phyloP scores from a whole-genome alignment of 2,888 invertebrate genomes.

The Galerucella calmariensis region DNA sequence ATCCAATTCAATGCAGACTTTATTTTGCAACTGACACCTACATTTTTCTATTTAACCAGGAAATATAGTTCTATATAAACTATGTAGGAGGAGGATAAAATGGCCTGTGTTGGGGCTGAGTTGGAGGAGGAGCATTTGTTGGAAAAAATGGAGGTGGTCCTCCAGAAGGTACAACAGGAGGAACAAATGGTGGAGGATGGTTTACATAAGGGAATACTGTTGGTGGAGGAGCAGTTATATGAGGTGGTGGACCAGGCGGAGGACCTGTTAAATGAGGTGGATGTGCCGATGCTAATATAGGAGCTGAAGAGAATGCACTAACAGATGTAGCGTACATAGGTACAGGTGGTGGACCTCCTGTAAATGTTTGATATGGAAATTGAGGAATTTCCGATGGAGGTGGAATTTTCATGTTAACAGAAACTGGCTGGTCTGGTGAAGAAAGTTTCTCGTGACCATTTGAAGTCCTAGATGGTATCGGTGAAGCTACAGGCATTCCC shows the following conservation, averaged over 20 bases:
- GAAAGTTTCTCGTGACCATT: slow-evolving; percentile 69
- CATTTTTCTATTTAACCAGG: not conserved
- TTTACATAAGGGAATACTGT: slow-evolving; percentile 57
- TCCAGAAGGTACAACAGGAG: slow-evolving; percentile 65
- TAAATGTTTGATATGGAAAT: slow-evolving; percentile 60
- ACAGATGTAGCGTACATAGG: slow-evolving; percentile 58
- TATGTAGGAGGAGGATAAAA: slow-evolving; percentile 46
- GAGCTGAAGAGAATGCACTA: slow-evolving; percentile 60
- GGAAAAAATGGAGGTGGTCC: slow-evolving; percentile 60
- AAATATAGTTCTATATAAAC: slow-evolving; percentile 11
- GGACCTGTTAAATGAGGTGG: slow-evolving; percentile 60
- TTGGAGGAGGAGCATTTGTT: slow-evolving; percentile 58
- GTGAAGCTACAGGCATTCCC: slow-evolving; percentile 47
- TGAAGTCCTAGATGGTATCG: slow-evolving; percentile 56
- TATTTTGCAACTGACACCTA: not conserved
- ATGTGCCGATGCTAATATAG: slow-evolving; percentile 43
- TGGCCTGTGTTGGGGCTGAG: slow-evolving; percentile 42
- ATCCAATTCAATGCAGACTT: not conserved
- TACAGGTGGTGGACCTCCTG: slow-evolving; percentile 55
- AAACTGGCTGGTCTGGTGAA: slow-evolving; percentile 49
- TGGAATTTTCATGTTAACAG: slow-evolving; percentile 51
- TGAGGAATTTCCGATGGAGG: slow-evolving; percentile 58
- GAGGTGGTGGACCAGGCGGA: slow-evolving; percentile 66
- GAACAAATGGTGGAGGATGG: slow-evolving; percentile 61
- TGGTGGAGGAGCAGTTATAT: slow-evolving; percentile 56